phyloP scores from a whole-genome alignment of 2,888 invertebrate species.

The Dorcus parallelipipedus region DNA sequence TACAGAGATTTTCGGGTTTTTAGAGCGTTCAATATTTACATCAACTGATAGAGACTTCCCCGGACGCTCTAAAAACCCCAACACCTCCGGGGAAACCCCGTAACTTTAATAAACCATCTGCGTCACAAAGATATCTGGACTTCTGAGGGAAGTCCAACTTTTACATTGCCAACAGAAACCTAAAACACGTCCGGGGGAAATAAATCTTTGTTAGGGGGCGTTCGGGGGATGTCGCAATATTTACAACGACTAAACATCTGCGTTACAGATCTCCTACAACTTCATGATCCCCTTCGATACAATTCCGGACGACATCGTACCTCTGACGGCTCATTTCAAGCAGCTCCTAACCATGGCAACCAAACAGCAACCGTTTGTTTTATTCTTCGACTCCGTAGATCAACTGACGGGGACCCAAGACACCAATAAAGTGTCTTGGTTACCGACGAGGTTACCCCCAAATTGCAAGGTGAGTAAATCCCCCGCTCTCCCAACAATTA shows the following conservation, averaged over 20 bases:
- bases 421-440: conserved; percentile 93
- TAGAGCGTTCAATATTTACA: too few relatives aligned
- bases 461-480: conserved; percentile 76
- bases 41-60: too few relatives aligned
- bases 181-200: not conserved
- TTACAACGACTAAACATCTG: too few relatives aligned
- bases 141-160: too few relatives aligned
- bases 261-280: conserved; percentile 80
- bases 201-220: not conserved
- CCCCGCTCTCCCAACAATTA: not conserved
- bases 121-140: too few relatives aligned
- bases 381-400: conserved; percentile 95
- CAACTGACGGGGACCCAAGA: conserved; percentile 93
- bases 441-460: conserved; percentile 85
- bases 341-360: conserved; percentile 82
- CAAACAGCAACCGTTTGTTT: conserved; percentile 77
- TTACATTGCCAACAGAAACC: not conserved
- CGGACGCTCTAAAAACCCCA: too few relatives aligned
- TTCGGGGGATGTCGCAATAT: too few relatives aligned
- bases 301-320: conserved; percentile 94
- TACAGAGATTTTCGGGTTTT: too few relatives aligned
- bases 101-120: too few relatives aligned
- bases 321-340: conserved; percentile 94
- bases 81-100: too few relatives aligned
- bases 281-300: conserved; percentile 87